Evolutionary conservation across 2,113 vertebrate genomes (phyloP), one percentile per base, ranked within the genome.

Genomic region (Aramus guarauna): DNA sequence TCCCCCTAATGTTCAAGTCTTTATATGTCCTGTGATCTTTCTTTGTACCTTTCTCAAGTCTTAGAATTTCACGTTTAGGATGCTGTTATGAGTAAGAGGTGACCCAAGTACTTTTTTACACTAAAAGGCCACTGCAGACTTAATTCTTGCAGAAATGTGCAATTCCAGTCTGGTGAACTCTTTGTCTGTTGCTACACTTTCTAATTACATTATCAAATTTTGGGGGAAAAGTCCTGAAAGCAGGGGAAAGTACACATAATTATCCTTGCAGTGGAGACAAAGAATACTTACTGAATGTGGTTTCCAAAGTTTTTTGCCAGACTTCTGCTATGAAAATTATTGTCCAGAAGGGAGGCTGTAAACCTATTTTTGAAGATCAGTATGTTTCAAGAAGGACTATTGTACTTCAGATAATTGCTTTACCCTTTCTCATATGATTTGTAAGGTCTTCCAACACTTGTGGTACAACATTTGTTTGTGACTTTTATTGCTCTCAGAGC

Each of bases 251-350:
- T 48, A 95, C 90, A 95, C 14, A 72, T 73, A 90, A 80, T 66
- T 56, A 90, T 63, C n/a, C 18, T 52, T 88, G 67, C 29, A 90
- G n/a, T 32, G 29, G 30, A 91, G 45, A 72, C 26, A 92, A 50
- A 74, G 41, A 90, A 79, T 58, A 62, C 19, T 39, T 80, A 85
- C 7, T 45, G 59, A 79, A 91, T 43, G 32, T 39, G 69, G 34
- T 79, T 96, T 83, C 39, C 62, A 58, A 71, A 69, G 32, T 12
- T 73, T 86, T 58, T 62, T 77, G 50, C 52, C 71, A 94, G 89
- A 83, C 37, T 94, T 94, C 48, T 92, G 60, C 64, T 95, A 58
- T 88, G 92, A 91, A 97, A 94, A 94, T 97, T 94, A 92, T 63
- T 85, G 74, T 91, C 60, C 92, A 94, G 86, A 95, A 93, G 34